Percentiles rank a stretch among this genome's conserved stretches.
These are phyloP conservation scores for Heliconius hermathena DNA, from an alignment of 1,140 invertebrate species.

Conservation along the genomic window DNA sequence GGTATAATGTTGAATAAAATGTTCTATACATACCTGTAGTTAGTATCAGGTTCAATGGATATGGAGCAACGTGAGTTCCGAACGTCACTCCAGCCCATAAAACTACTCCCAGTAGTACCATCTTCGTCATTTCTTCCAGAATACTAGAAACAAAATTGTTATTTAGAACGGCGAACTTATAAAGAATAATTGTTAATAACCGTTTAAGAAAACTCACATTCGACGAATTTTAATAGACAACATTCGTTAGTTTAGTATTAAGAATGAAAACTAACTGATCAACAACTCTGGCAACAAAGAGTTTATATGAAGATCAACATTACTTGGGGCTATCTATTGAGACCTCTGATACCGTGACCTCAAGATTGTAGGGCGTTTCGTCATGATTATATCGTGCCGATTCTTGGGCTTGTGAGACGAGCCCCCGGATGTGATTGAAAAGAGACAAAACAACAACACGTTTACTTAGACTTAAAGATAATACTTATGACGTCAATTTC, in stretches of 20 bases:
- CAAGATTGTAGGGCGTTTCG: slow-evolving; percentile 53
- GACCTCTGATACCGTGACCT: slow-evolving; percentile 55
- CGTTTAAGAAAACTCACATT: slow-evolving; percentile 39
- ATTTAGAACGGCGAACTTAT: neutral
- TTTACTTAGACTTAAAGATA: neutral
- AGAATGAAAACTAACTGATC: slow-evolving; percentile 53
- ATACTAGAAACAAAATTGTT: slow-evolving; percentile 65
- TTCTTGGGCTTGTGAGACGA: slow-evolving; percentile 43
- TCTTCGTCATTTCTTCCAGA: slow-evolving; percentile 79
- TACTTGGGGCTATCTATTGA: slow-evolving; percentile 53
- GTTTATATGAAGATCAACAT: slow-evolving; percentile 57
- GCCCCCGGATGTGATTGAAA: slow-evolving; percentile 45
- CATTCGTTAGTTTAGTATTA: slow-evolving; percentile 38
- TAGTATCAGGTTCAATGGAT: slow-evolving; percentile 72
- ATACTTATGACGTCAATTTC: too few relatives aligned
- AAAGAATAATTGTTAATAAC: neutral
- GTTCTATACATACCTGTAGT: slow-evolving; percentile 56
- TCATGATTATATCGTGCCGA: slow-evolving; percentile 33
- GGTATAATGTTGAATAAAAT: neutral
- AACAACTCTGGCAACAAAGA: slow-evolving; percentile 41
- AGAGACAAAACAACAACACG: slow-evolving; percentile 19
- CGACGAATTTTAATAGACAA: slow-evolving; percentile 36
- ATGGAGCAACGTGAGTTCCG: slow-evolving; percentile 75
- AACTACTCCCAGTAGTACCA: slow-evolving; percentile 72
- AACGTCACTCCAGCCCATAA: slow-evolving; percentile 77